phyloP scores from a whole-genome alignment of 2,797 vertebrate species.

The Myotis myotis region DNA sequence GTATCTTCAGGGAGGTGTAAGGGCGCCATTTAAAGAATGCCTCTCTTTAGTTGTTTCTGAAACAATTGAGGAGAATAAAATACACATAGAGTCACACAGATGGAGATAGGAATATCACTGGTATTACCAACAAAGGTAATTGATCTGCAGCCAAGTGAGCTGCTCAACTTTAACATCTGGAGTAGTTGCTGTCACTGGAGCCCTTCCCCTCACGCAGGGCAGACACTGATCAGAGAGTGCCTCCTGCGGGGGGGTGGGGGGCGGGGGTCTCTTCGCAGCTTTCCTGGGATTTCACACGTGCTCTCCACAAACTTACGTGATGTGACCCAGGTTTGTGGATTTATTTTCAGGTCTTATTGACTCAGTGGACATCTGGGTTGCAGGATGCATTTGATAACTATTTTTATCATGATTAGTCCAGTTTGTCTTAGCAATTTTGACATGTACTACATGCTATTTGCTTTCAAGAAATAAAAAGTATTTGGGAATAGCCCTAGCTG shows the following conservation, averaged over 20 bases:
- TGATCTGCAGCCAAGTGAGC: background rate
- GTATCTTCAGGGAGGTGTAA: background rate
- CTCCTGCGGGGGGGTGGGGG: background rate
- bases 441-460: background rate
- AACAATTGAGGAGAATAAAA: background rate
- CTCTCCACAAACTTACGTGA: background rate
- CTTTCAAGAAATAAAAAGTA: conserved; percentile 28
- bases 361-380: background rate
- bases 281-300: background rate
- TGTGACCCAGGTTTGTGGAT: background rate
- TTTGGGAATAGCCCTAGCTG: background rate
- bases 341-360: background rate
- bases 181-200: background rate
- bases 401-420: background rate
- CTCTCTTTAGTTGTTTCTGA: conserved; percentile 1
- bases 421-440: background rate
- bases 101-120: background rate
- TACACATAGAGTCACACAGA: background rate
- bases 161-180: background rate
- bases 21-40: background rate
- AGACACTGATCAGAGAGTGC: background rate
- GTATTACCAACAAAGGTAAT: background rate
- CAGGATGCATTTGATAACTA: background rate
- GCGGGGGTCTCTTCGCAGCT: background rate
- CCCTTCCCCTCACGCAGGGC: background rate